Conservation (phyloP, 1,140 invertebrate genomes). For the Drosophila seguyi region DNA sequence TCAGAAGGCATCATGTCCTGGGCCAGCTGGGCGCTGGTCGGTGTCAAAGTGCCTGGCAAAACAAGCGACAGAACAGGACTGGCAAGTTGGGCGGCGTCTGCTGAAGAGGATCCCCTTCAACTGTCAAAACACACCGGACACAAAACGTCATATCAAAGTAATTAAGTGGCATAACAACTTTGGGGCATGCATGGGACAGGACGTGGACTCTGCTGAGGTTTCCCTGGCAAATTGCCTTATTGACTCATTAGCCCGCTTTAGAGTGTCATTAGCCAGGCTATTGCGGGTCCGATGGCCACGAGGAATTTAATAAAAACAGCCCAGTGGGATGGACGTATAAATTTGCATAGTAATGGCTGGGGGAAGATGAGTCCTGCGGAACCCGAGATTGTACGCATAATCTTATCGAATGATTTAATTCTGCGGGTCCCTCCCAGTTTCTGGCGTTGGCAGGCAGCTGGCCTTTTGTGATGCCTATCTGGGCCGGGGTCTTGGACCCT, state of each 20-base stretch:
- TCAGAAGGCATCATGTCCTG: slow-evolving; percentile 26
- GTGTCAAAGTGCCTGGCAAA: slow-evolving; percentile 59
- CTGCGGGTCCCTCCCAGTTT: slow-evolving; percentile 35
- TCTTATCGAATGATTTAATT: slow-evolving; percentile 83
- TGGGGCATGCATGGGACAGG: slow-evolving; percentile 20
- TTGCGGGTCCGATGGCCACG: slow-evolving; percentile 13
- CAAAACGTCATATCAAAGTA: slow-evolving; percentile 75
- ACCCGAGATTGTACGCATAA: slow-evolving; percentile 66
- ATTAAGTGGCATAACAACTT: slow-evolving; percentile 74
- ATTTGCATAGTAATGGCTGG: slow-evolving; percentile 67
- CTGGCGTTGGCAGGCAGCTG: slow-evolving; percentile 35
- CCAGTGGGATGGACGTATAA: slow-evolving; percentile 40
- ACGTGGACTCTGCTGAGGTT: slow-evolving; percentile 13
- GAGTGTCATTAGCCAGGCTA: slow-evolving; percentile 68
- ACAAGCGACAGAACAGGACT: slow-evolving; percentile 37
- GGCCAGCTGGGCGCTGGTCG: slow-evolving; percentile 26
- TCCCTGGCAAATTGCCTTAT: slow-evolving; percentile 68
- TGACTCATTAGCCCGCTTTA: slow-evolving; percentile 77
- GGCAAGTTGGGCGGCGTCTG: slow-evolving; percentile 21
- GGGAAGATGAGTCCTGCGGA: slow-evolving; percentile 33
- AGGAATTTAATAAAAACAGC: slow-evolving; percentile 76
- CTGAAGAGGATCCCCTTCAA: slow-evolving; percentile 4
- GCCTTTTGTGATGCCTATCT: slow-evolving; percentile 47
- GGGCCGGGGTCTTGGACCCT: not conserved
- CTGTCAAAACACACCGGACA: slow-evolving; percentile 42